Base-by-base conservation (phyloP, 1,140 invertebrate species). In the Euborellia annulipes region DNA sequence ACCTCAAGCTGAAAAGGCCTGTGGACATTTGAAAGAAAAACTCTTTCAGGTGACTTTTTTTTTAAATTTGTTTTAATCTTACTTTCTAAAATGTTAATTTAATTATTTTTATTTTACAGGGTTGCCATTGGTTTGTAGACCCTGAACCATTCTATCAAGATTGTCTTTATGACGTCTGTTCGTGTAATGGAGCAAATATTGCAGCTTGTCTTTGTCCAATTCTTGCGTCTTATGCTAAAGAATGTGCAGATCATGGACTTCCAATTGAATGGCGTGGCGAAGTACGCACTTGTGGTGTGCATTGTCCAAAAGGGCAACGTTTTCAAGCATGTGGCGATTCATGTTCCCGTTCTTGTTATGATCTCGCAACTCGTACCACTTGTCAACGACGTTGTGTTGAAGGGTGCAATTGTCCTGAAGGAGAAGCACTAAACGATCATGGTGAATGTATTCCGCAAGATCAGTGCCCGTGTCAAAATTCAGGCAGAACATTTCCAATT, bases 91-190 rank as follows among this genome's bases (percentile, higher is more conserved):
- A 27, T 27, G 4, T 27, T 11, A 6, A 6, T 16, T 40, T 27
- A 38, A 44, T 39, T 56, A 49, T 58, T 48, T 60, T 63, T 62
- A 44, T 62, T 27, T 27, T 27, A 6, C 23, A 27, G 80, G 83
- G 70, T n/a, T 91, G 86, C 49, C 82, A 84, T 55, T 74, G 74
- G 64, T 65, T 75, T 51, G 82, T 90, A 9, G 84, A 89, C 58
- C 79, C 83, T 2, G 72, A 78, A 32, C 64, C 73, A 11, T 89
- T 73, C 62, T 82, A 86, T 61, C 71, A 79, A 50, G 73, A 85
- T 58, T 93, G 89, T 60, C 55, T 87, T 48, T 88, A 82, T 61
- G 89, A 92, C 58, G 75, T 90, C 62, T 93, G 88, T 56, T 75
- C 82, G 11, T 92, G 87, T 60, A 27, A 27, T 6, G 71, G 76